phyloP scores from a whole-genome alignment of 2,113 vertebrate species.

The Pholis gunnellus region DNA sequence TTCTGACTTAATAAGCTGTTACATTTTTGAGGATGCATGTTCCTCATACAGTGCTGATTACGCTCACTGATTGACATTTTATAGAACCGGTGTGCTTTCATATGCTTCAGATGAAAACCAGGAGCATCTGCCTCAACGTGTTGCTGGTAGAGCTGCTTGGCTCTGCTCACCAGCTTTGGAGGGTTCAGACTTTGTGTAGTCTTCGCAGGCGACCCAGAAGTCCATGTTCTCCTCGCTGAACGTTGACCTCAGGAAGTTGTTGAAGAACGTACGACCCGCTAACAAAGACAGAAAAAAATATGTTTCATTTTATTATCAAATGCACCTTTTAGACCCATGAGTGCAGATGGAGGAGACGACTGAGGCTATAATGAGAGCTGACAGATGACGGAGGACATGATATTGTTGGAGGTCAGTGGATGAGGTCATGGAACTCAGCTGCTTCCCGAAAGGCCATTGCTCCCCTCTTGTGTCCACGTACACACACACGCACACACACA shows the following conservation, averaged over 20 bases:
- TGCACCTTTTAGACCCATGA: background rate
- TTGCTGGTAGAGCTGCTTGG: slow-evolving; percentile 89
- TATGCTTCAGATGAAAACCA: background rate
- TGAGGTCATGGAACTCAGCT: slow-evolving; percentile 55
- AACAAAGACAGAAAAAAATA: background rate
- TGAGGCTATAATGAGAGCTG: slow-evolving; percentile 9
- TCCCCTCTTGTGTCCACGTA: slow-evolving; percentile 45
- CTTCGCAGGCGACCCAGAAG: slow-evolving; percentile 93
- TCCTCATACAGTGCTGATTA: background rate
- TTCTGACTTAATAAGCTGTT: background rate
- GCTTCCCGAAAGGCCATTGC: slow-evolving; percentile 73
- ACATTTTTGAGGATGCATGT: background rate
- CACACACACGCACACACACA: slow-evolving; percentile 34
- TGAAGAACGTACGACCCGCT: slow-evolving; percentile 89
- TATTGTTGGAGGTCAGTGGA: slow-evolving; percentile 34
- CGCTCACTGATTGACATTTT: background rate
- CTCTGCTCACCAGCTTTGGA: slow-evolving; percentile 83
- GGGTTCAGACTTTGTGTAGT: slow-evolving; percentile 87
- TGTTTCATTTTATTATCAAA: background rate
- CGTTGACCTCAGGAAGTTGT: slow-evolving; percentile 90
- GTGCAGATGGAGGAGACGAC: background rate
- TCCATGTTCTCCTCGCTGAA: slow-evolving; percentile 94
- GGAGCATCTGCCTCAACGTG: slow-evolving; percentile 89
- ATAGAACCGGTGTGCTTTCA: background rate
- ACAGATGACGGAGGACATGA: slow-evolving; percentile 17